These are phyloP conservation scores for Pristionchus maxplancki DNA, from an alignment of 2,888 invertebrate genomes.

Conservation along the genomic window DNA sequence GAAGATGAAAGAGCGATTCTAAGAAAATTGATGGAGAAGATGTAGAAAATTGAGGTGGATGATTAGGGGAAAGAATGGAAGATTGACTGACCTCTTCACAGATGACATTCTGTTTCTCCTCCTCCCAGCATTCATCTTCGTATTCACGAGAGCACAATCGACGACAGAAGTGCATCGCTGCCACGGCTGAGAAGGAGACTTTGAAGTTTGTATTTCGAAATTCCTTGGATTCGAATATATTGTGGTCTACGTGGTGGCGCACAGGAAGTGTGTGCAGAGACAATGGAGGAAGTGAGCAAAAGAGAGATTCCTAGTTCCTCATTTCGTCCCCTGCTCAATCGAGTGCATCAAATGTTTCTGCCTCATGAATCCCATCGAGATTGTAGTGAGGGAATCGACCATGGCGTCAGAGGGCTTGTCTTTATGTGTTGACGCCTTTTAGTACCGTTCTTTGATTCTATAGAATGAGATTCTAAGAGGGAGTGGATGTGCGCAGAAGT, in stretches of 20 bases:
- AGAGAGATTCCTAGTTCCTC: conserved; percentile 17
- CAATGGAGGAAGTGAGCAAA: background rate
- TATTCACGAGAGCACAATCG: conserved; percentile 28
- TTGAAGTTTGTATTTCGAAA: background rate
- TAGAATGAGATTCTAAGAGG: background rate
- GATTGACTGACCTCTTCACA: conserved; percentile 37
- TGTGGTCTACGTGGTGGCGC: background rate
- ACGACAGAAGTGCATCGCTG: conserved; percentile 50
- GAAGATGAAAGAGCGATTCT: conserved; percentile 7
- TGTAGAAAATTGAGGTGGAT: background rate
- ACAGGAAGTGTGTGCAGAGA: background rate
- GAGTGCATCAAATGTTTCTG: background rate
- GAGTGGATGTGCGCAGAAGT: too few relatives aligned
- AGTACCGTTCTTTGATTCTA: background rate
- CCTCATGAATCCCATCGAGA: background rate
- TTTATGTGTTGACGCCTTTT: background rate
- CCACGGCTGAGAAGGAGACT: conserved; percentile 13
- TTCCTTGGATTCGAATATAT: background rate
- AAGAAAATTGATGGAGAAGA: background rate
- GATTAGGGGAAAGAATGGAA: background rate
- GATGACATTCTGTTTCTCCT: conserved; percentile 33
- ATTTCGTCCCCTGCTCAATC: background rate
- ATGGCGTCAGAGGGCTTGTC: background rate
- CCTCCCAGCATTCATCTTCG: conserved; percentile 33
- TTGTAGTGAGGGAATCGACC: background rate